Evolutionary conservation across 2,888 invertebrate species (phyloP).

Genomic region (Carpatolechia fugitivella): DNA sequence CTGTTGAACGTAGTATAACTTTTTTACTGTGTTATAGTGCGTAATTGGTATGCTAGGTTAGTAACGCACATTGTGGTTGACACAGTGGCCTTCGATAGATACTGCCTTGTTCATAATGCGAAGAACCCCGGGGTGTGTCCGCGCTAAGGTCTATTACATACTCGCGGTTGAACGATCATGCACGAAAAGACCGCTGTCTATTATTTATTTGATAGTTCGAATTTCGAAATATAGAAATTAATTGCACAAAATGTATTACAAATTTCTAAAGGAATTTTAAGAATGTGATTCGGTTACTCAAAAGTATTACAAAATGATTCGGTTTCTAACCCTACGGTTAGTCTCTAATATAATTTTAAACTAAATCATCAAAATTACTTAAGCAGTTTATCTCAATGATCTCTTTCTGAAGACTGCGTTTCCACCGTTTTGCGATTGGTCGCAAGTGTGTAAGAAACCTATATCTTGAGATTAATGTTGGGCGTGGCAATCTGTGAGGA

Average conservation of each 20-base stretch:
- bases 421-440: not conserved
- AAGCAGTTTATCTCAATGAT: conserved; percentile 7
- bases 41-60: conserved; percentile 66
- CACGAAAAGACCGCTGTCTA: not conserved
- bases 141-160: conserved; percentile 9
- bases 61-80: conserved; percentile 65
- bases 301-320: not conserved
- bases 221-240: not conserved
- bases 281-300: not conserved
- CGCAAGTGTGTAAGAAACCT: conserved; percentile 17
- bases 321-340: too few relatives aligned
- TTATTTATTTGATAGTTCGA: not conserved
- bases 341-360: not conserved
- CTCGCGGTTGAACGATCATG: conserved; percentile 2
- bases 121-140: conserved; percentile 43
- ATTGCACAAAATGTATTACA: not conserved
- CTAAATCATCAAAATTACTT: not conserved
- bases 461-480: conserved; percentile 41
- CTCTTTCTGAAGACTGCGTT: conserved; percentile 9
- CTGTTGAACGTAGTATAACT: conserved; percentile 8
- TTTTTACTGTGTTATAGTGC: conserved; percentile 36
- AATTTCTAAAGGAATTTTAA: not conserved
- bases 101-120: conserved; percentile 66
- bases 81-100: conserved; percentile 68
- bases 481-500: conserved; percentile 48